Conservation (phyloP, 2,113 vertebrate species). For the Amphiprion ocellaris region DNA sequence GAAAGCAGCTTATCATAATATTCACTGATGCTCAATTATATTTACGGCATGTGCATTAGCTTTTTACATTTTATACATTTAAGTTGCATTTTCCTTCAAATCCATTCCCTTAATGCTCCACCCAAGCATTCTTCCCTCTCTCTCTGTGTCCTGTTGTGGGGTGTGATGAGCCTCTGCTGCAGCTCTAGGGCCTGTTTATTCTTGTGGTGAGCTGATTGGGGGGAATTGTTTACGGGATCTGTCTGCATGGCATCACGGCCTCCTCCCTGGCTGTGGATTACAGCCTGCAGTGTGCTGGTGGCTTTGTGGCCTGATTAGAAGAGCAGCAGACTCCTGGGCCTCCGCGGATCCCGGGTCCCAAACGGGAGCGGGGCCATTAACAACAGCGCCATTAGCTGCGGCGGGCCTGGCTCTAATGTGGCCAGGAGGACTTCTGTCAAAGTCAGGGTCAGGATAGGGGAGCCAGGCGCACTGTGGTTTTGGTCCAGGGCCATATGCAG, state of each 20-base stretch:
- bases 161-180: conserved; percentile 29
- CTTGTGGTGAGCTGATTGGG: conserved; percentile 65
- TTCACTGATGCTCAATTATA: too few relatives aligned
- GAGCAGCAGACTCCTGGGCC: conserved; percentile 61
- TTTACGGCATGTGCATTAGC: neutral
- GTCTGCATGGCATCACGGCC: conserved; percentile 73
- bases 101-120: conserved; percentile 4
- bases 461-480: conserved; percentile 67
- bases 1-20: too few relatives aligned
- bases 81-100: neutral
- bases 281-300: conserved; percentile 56
- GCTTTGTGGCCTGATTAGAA: conserved; percentile 80
- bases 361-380: conserved; percentile 79
- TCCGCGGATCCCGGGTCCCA: conserved; percentile 44
- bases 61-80: neutral
- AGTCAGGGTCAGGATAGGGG: conserved; percentile 59
- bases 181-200: conserved; percentile 70
- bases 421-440: conserved; percentile 65
- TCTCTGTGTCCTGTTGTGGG: conserved; percentile 7
- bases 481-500: conserved; percentile 61
- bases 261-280: conserved; percentile 71
- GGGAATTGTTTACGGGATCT: conserved; percentile 70
- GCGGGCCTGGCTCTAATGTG: conserved; percentile 78
- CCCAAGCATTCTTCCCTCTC: neutral
- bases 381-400: conserved; percentile 76